A percentile compares a stretch with the other conserved stretches of the same genome.
Conservation (phyloP, 2,113 vertebrate genomes). For the Microtus montanus region DNA sequence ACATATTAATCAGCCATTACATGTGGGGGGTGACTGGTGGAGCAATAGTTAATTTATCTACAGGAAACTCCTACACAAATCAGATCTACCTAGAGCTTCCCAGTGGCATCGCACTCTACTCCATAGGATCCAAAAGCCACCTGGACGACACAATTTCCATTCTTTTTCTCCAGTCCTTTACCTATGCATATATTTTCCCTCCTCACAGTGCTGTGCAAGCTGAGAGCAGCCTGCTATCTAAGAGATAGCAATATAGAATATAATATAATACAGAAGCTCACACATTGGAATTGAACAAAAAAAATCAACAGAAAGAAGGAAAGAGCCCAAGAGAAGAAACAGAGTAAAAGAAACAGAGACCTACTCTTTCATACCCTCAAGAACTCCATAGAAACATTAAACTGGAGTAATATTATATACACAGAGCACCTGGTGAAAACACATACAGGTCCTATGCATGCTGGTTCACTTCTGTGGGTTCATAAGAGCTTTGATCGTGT, state of each 20-base stretch:
- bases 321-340: neutral
- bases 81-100: slow-evolving; percentile 77
- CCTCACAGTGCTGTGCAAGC: slow-evolving; percentile 81
- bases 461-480: neutral
- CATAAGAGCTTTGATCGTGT: neutral
- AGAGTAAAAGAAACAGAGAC: neutral
- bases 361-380: neutral
- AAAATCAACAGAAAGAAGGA: neutral
- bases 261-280: neutral
- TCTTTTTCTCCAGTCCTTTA: slow-evolving; percentile 63
- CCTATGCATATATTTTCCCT: slow-evolving; percentile 74
- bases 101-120: neutral
- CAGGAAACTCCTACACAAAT: slow-evolving; percentile 82
- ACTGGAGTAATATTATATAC: neutral
- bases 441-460: neutral
- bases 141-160: slow-evolving; percentile 57
- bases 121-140: slow-evolving; percentile 71
- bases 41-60: slow-evolving; percentile 86
- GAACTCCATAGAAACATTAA: neutral
- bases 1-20: slow-evolving; percentile 87
- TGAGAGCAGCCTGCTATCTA: slow-evolving; percentile 48
- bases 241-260: neutral
- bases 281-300: neutral
- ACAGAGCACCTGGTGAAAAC: neutral
- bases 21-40: slow-evolving; percentile 84